Percentiles rank a stretch among this genome's conserved stretches.
Conservation (phyloP, 2,888 invertebrate genomes). For the Caradrina kadenii region DNA sequence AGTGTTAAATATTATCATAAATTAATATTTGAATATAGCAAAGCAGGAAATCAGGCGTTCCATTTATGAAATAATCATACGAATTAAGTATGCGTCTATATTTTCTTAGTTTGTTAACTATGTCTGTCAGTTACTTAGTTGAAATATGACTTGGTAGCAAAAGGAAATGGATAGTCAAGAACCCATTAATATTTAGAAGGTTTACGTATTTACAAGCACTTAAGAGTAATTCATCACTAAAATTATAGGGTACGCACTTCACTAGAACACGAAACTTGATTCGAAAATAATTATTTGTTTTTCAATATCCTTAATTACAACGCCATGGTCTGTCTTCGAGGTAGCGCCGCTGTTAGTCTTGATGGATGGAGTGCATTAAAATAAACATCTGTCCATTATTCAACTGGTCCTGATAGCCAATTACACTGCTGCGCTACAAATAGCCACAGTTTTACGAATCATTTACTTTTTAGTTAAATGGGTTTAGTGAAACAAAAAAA, state of each 20-base stretch:
- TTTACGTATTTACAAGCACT: slow-evolving; percentile 49
- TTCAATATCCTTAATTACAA: slow-evolving; percentile 59
- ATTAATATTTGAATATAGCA: background rate
- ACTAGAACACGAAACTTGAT: slow-evolving; percentile 52
- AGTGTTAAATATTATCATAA: background rate
- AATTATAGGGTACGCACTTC: slow-evolving; percentile 47
- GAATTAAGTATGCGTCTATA: background rate
- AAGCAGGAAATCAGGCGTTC: background rate
- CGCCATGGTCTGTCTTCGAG: slow-evolving; percentile 63
- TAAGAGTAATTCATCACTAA: slow-evolving; percentile 50
- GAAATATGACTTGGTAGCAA: slow-evolving; percentile 18
- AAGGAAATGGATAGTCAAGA: slow-evolving; percentile 44
- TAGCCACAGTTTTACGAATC: slow-evolving; percentile 70
- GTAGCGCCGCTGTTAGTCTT: slow-evolving; percentile 62
- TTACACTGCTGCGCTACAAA: slow-evolving; percentile 73
- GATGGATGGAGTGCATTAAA: slow-evolving; percentile 77
- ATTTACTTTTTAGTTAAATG: slow-evolving; percentile 65
- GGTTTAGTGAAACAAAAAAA: slow-evolving; percentile 48
- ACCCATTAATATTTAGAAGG: slow-evolving; percentile 45
- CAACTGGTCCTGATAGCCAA: slow-evolving; percentile 72
- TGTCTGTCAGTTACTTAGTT: slow-evolving; percentile 29
- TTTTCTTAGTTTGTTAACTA: slow-evolving; percentile 10
- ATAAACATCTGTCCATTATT: slow-evolving; percentile 78
- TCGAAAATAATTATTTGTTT: slow-evolving; percentile 62
- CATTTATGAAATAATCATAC: background rate